Evolutionary conservation across 2,888 invertebrate genomes (phyloP), one percentile per base, ranked within the genome.

Genomic region (Zhengitettix transpicula): DNA sequence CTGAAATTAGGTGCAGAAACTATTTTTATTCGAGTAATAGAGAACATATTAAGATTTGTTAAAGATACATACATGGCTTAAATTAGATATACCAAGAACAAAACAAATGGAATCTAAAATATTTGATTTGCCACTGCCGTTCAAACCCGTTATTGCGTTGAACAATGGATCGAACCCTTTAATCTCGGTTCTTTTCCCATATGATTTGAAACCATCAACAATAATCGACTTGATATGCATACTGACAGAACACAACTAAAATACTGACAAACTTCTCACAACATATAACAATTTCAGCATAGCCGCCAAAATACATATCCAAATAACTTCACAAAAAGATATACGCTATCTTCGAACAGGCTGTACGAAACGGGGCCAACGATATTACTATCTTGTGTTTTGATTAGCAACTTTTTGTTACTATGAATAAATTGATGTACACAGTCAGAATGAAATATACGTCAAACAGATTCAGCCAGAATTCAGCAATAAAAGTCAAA

Each of bases 51-150:
- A 56, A 42, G 3, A 8, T 1, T 15, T 12, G 15, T 9, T 11
- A 58, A 59, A 16, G 41, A n/a, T 62, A 75, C 78, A 81, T 79
- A 94, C 95, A 74, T 94, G 90, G 2, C 83, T 81, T 64, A 98
- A 80, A 73, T 96, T 95, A 16, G 89, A 84, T 58, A 99, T 96
- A 58, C 99, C 99, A 40, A 99, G 77, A 10, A 99, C 88, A 73
- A 99, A 99, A 73, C 98, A 99, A 73, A 99, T 97, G 0, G 94
- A 84, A 76, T 99, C 99, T 61, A 99, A 78, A 70, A 99, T 91
- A 70, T 98, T 98, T 0, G 96, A 97, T 75, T 98, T 98, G 44
- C 98, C 98, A 65, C 92, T 94, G 10, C 98, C 98, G 74, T 99
- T 99, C 55, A 98, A 76, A 1, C 98, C 99, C 14, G 98, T 98